phyloP scores from a whole-genome alignment of 2,113 vertebrate species.

The Miniopterus natalensis region DNA sequence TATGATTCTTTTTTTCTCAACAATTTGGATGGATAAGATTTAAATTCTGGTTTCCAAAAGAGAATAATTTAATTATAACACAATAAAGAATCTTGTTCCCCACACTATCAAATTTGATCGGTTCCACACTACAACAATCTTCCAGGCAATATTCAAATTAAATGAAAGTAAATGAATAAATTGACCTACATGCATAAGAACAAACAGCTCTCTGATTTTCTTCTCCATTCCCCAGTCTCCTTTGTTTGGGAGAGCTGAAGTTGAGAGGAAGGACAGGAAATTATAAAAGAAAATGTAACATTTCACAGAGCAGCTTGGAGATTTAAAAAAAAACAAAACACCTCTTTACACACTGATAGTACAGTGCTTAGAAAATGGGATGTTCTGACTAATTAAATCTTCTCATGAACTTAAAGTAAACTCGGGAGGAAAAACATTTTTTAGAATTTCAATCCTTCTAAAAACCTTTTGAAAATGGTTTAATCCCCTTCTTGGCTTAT shows the following conservation, averaged over 20 bases:
- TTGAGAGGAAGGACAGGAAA: background rate
- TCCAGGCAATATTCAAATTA: constrained; percentile 57
- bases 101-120: constrained; percentile 25
- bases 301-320: background rate
- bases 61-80: constrained; percentile 39
- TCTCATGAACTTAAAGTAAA: constrained; percentile 28
- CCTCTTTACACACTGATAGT: background rate
- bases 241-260: background rate
- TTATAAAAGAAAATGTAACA: constrained; percentile 53
- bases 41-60: constrained; percentile 52
- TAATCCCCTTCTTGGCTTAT: background rate
- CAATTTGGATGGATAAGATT: background rate
- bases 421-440: background rate
- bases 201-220: background rate
- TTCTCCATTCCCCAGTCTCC: background rate
- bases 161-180: constrained; percentile 42
- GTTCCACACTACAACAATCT: constrained; percentile 14
- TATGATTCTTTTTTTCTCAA: constrained; percentile 11
- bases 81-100: constrained; percentile 46
- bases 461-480: constrained; percentile 48
- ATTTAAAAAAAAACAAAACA: background rate
- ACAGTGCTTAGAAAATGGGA: background rate
- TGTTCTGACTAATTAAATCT: constrained; percentile 8
- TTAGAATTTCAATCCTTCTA: background rate
- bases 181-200: background rate